phyloP scores from a whole-genome alignment of 2,797 vertebrate genomes.

The Lophotriccus pileatus region DNA sequence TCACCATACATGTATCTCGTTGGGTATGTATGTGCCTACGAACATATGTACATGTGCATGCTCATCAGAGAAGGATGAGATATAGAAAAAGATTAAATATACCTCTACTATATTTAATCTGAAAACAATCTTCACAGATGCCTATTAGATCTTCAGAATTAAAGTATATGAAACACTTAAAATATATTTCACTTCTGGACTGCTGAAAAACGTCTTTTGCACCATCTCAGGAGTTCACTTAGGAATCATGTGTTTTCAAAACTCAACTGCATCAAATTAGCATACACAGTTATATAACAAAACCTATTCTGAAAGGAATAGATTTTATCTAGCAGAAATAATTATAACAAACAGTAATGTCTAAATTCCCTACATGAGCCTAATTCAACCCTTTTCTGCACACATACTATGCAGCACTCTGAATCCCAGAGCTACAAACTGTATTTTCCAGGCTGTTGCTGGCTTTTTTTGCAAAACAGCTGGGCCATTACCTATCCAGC shows the following conservation, averaged over 20 bases:
- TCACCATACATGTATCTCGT: accelerated
- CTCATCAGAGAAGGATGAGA: neutral
- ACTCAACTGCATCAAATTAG: neutral
- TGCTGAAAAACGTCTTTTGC: neutral
- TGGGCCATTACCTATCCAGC: neutral
- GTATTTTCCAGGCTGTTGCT: neutral
- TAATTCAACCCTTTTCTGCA: neutral
- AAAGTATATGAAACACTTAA: neutral
- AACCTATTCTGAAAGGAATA: neutral
- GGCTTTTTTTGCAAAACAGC: neutral
- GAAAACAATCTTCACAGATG: neutral
- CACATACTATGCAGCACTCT: neutral
- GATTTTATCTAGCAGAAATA: neutral
- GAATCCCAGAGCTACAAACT: neutral
- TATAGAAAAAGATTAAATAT: neutral
- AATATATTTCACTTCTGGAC: neutral
- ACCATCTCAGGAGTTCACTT: neutral
- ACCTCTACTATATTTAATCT: neutral
- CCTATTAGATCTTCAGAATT: neutral
- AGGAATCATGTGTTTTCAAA: neutral
- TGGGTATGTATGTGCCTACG: accelerated
- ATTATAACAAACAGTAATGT: neutral
- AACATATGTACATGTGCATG: accelerated
- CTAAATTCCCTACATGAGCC: neutral
- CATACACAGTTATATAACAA: neutral